Conservation (phyloP, 2,113 vertebrate species). For the Glaucidium brasilianum region DNA sequence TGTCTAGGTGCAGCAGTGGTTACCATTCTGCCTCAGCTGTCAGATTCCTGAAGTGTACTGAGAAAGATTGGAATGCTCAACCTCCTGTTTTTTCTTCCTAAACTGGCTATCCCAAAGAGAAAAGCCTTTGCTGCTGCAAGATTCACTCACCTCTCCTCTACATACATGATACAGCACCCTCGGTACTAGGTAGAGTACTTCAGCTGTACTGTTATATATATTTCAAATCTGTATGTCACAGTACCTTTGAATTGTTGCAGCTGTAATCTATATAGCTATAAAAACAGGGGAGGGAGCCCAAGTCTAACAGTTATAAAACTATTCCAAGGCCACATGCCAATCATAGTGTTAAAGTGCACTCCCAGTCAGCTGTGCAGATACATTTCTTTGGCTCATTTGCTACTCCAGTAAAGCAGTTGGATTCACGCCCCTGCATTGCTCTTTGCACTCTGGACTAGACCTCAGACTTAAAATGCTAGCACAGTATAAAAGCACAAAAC, state of each 20-base stretch:
- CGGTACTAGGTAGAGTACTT: not conserved
- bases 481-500: not conserved
- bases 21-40: not conserved
- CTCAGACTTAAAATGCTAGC: not conserved
- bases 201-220: not conserved
- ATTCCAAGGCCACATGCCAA: not conserved
- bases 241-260: not conserved
- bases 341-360: not conserved
- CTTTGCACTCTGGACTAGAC: not conserved
- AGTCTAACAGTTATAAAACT: not conserved
- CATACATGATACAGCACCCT: fast-evolving
- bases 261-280: not conserved
- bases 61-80: not conserved
- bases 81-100: not conserved
- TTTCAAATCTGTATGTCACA: not conserved
- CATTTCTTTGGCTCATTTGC: not conserved
- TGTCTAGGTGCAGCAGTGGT: not conserved
- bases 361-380: not conserved
- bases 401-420: not conserved
- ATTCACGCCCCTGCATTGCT: not conserved
- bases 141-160: not conserved
- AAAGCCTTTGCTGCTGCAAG: not conserved
- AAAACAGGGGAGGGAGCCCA: not conserved
- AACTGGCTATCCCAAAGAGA: not conserved
- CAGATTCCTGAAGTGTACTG: not conserved